phyloP scores from a whole-genome alignment of 2,113 vertebrate genomes.

The Bujurquina vittata region DNA sequence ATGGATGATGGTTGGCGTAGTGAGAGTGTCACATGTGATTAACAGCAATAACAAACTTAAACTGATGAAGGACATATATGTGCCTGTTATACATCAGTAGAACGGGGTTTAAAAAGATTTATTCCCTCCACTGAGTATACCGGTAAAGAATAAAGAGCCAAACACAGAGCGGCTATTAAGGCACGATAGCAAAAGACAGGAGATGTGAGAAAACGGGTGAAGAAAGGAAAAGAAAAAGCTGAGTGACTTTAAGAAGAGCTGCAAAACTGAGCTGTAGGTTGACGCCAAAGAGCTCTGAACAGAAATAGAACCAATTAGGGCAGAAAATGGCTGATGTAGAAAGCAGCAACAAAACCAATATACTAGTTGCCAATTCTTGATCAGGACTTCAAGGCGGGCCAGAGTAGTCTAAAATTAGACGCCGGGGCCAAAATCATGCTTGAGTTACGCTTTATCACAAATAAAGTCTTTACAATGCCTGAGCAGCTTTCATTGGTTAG shows the following conservation, averaged over 20 bases:
- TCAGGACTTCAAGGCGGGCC: constrained; percentile 26
- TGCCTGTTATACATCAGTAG: neutral
- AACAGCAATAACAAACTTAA: neutral
- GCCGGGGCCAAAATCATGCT: neutral
- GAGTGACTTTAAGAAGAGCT: neutral
- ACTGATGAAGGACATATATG: neutral
- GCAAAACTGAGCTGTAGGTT: constrained; percentile 4
- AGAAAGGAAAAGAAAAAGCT: neutral
- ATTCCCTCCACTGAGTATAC: neutral
- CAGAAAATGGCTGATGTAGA: constrained; percentile 20
- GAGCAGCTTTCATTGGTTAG: constrained; percentile 8
- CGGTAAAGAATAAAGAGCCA: neutral
- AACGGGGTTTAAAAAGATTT: constrained; percentile 3
- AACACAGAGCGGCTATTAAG: neutral
- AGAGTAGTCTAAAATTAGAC: constrained; percentile 35
- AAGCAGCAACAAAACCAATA: constrained; percentile 12
- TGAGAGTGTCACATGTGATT: neutral
- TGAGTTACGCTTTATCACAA: neutral
- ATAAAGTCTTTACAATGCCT: neutral
- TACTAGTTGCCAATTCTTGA: constrained; percentile 19
- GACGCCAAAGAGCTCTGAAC: constrained; percentile 20
- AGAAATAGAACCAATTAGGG: constrained; percentile 51
- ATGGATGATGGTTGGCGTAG: neutral
- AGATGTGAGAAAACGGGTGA: neutral
- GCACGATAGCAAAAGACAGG: neutral